Evolutionary conservation across 2,888 invertebrate genomes (phyloP), one percentile per base, ranked within the genome.

Genomic region (Drosophila nr. perissopoda): DNA sequence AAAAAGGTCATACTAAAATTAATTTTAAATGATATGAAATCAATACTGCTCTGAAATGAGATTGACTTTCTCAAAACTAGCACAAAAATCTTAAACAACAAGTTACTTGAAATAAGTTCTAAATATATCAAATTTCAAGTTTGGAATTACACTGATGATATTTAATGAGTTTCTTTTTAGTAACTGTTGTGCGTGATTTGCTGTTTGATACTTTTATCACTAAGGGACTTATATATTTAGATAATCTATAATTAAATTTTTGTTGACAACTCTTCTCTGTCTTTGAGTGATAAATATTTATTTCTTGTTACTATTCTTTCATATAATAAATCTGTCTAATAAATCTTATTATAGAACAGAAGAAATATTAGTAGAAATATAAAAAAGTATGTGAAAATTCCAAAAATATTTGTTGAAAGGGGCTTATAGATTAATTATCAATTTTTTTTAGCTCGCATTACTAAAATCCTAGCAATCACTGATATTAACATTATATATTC

Each of bases 1-100:
- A 27, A 36, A 54, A 56, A 56, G 38, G 29, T 38, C 56, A 38
- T n/a, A 38, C 13, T 8, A 13, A 38, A 29, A 56, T 56, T 27
- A 29, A 38, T 1, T 56, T 56, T 38, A n/a, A 29, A 56, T 29
- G 1, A 8, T 29, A 56, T 56, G 8, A n/a, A 54, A 38, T 54
- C 18, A 13, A 21, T 7, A 46, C 4, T 21, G 1, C 13, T 6
- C 0, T 46, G 7, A n/a, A 56, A 38, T 38, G 0, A 29, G 7
- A n/a, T 27, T 54, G 13, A 8, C 7, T n/a, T n/a, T n/a, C 21
- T 16, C 25, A 25, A 16, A 42, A 13, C 6, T 21, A 13, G 21
- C 13, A 13, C 1, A 21, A 21, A 13, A 21, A 21, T 13, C 42
- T 7, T 25, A 7, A 46, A 2, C 13, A 7, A 7, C 21, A 21